Base-by-base conservation (phyloP, 2,113 vertebrate species). In the Oreocharis arfaki region DNA sequence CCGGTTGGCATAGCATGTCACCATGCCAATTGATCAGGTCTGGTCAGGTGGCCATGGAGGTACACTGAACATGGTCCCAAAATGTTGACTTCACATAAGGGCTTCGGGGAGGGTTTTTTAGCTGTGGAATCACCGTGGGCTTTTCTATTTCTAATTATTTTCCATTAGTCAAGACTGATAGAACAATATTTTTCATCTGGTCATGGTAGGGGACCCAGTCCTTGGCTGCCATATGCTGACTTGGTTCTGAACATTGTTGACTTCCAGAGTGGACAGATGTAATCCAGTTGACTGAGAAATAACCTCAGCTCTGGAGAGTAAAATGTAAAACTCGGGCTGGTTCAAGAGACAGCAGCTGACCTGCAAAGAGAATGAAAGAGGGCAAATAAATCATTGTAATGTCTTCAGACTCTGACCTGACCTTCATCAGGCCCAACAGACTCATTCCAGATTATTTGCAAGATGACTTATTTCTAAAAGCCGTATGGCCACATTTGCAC, bases 401-500 rank as follows among this genome's bases (percentile, higher is more conserved):
- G 37, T 23, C 47, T 87, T 60, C 74, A 49, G 68, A 73, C 30
- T 73, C 57, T 93, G 81, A 75, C 57, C 49, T 68, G 56, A 91
- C 79, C 86, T 92, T 89, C 52, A 60, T 53, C 49, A 75, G 35
- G 64, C 69, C 73, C 73, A 92, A 26, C 1, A 84, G 80, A 74
- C 65, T 65, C 41, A 80, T 93, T 89, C 26, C 57, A 96, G 46
- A 32, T 30, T 67, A 76, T 76, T 30, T 89, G 53, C 59, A 69
- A 75, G 49, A 85, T 71, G 32, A 83, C 9, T 90, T 93, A 49
- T 69, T 96, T 91, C 65, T 92, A 76, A 84, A 87, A 78, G 70
- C 65, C 74, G 39, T 65, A 76, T 65, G 82, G 88, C 16, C 49
- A 65, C 44, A 68, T 83, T 76, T 85, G 37, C 37, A 68, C 44